phyloP scores from a whole-genome alignment of 1,140 invertebrate species.

The Halyomorpha halys region DNA sequence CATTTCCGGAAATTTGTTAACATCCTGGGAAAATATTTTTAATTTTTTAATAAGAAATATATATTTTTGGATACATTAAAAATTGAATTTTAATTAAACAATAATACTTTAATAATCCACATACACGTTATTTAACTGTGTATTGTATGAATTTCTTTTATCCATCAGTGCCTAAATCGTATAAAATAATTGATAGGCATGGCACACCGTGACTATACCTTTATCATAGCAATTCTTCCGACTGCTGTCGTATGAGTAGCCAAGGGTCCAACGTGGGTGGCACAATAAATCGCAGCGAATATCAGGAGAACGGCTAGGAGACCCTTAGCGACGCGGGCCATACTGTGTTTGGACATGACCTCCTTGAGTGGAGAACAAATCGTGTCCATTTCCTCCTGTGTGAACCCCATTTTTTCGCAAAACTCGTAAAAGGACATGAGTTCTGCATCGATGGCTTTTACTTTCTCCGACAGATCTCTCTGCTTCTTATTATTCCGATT shows the following conservation, averaged over 20 bases:
- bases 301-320: constrained; percentile 38
- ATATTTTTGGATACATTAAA: no score
- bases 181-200: constrained; percentile 1
- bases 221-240: constrained; percentile 50
- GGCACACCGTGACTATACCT: constrained; percentile 32
- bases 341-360: constrained; percentile 43
- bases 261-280: constrained; percentile 40
- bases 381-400: constrained; percentile 52
- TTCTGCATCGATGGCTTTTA: constrained; percentile 44
- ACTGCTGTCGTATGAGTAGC: constrained; percentile 49
- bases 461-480: constrained; percentile 31
- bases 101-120: no score
- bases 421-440: constrained; percentile 49
- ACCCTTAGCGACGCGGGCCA: constrained; percentile 36
- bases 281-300: constrained; percentile 39
- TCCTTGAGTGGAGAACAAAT: constrained; percentile 52
- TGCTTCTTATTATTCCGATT: constrained; percentile 5
- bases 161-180: no score
- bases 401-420: constrained; percentile 55
- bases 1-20: no score
- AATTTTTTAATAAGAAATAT: no score
- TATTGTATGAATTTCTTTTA: no score
- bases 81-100: no score
- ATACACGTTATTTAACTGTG: no score
- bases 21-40: no score